Evolutionary conservation across 92 coral and sea anemone species (phyloP).

Genomic region (Phenganax stokvisi): DNA sequence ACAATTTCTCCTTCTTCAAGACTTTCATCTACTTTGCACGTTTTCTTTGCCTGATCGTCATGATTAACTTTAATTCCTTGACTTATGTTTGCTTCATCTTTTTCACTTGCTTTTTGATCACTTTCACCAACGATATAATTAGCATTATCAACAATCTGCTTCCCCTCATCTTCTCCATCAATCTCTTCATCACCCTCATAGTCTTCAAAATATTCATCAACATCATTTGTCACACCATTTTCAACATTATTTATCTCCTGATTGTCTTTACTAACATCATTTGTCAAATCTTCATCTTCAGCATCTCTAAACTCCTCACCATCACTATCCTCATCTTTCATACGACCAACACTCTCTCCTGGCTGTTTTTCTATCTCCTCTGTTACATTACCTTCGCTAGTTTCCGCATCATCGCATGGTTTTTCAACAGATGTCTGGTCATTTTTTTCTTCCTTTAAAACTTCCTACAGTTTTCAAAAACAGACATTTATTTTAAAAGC

Average conservation of each 20-base stretch:
- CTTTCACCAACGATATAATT: neutral
- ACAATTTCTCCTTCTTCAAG: slow-evolving; percentile 51
- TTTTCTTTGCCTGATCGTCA: slow-evolving; percentile 41
- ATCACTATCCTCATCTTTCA: neutral
- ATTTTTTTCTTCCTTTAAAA: too few relatives aligned
- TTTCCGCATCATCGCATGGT: too few relatives aligned
- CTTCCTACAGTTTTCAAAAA: too few relatives aligned
- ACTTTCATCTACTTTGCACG: slow-evolving; percentile 34
- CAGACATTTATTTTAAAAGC: too few relatives aligned
- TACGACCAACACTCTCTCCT: neutral
- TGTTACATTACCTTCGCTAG: neutral
- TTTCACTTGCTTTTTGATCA: slow-evolving; percentile 1
- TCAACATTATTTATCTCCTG: neutral
- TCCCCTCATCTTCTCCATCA: slow-evolving; percentile 6
- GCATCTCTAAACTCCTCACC: neutral
- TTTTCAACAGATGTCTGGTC: too few relatives aligned
- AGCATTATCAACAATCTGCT: slow-evolving; percentile 5
- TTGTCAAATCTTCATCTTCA: neutral
- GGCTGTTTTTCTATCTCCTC: neutral
- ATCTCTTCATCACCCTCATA: neutral
- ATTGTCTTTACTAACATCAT: slow-evolving; percentile 23
- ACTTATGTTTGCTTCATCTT: neutral
- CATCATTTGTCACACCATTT: slow-evolving; percentile 24
- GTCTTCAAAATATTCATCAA: slow-evolving; percentile 9
- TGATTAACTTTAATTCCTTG: slow-evolving; percentile 30